These are phyloP conservation scores for Calliphora vomitoria DNA, from an alignment of 2,888 invertebrate genomes.

Conservation along the genomic window DNA sequence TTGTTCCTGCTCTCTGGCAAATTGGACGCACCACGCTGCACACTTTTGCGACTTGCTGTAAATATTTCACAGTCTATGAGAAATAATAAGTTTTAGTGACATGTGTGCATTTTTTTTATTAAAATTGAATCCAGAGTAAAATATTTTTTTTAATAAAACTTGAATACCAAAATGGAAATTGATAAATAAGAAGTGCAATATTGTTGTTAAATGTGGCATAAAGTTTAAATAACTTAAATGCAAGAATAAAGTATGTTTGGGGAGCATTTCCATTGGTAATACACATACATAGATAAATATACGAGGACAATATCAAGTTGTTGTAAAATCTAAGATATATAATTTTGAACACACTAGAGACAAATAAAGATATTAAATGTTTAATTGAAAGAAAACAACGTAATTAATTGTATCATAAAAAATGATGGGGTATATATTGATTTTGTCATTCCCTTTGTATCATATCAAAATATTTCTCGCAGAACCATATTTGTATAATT, in stretches of 20 bases:
- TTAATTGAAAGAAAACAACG: no score
- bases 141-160: neutral
- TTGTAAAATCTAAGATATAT: no score
- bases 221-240: slow-evolving; percentile 63
- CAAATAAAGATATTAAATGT: no score
- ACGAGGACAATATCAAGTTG: neutral
- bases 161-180: neutral
- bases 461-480: no score
- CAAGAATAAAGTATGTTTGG: slow-evolving; percentile 32
- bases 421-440: no score
- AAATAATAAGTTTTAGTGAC: slow-evolving; percentile 80
- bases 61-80: slow-evolving; percentile 82
- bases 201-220: slow-evolving; percentile 67
- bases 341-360: no score
- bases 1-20: slow-evolving; percentile 35
- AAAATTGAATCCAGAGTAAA: slow-evolving; percentile 53
- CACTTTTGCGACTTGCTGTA: slow-evolving; percentile 74
- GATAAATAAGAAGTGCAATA: slow-evolving; percentile 31
- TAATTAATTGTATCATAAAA: no score
- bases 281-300: neutral
- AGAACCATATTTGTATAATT: no score
- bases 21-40: slow-evolving; percentile 24
- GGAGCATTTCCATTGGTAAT: slow-evolving; percentile 19
- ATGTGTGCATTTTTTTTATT: slow-evolving; percentile 77
- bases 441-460: no score